Evolutionary conservation across 1,140 invertebrate genomes (phyloP), one percentile per base, ranked within the genome.

Genomic region (Caenorhabditis latens): DNA sequence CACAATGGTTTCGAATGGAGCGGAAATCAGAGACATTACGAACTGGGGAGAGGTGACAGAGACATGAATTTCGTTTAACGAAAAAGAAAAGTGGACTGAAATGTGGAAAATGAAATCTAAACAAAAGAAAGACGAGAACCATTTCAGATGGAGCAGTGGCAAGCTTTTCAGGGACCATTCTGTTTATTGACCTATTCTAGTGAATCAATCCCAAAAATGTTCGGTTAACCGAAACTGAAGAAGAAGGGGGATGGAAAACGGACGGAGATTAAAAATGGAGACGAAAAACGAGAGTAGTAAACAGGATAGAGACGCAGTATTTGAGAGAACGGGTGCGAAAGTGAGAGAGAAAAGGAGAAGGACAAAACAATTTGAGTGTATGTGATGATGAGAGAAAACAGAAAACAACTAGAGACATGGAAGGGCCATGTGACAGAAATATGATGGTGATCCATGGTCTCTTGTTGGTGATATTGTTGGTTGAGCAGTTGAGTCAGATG

Each of bases 201-300:
- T 32, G 32, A 32, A 32, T 63, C 55, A n/a, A n/a, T 14, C 4
- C 16, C 9, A 48, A 46, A 71, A 71, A 46, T 71, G 42, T 16
- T 43, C n/a, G 42, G 40, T 19, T 19, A 71, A 71, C 9, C 16
- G 21, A 71, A 48, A 71, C 43, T 9, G 46, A 46, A 71, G 24
- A 46, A n/a, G 50, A 83, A 55, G 79, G 46, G 21, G 79, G 55
- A 32, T 82, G 50, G 32, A 32, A 53, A 79, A 53, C 71, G 71
- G 71, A 46, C 42, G 55, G 53, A 63, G 71, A 79, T 79, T 79
- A 79, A 79, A 71, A 79, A 43, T 50, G 71, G 46, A 79, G 71
- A 67, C 63, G 40, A 67, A 67, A 67, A 46, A 79, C 13, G 46
- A 79, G 71, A 79, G 71, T 79, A 50, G 71, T 79, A 79, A 79